Percentiles rank a stretch among this genome's conserved stretches.
These are phyloP conservation scores for Bolinopsis microptera DNA, from an alignment of 37 sponge, comb jelly and placozoan species.

Conservation along the genomic window DNA sequence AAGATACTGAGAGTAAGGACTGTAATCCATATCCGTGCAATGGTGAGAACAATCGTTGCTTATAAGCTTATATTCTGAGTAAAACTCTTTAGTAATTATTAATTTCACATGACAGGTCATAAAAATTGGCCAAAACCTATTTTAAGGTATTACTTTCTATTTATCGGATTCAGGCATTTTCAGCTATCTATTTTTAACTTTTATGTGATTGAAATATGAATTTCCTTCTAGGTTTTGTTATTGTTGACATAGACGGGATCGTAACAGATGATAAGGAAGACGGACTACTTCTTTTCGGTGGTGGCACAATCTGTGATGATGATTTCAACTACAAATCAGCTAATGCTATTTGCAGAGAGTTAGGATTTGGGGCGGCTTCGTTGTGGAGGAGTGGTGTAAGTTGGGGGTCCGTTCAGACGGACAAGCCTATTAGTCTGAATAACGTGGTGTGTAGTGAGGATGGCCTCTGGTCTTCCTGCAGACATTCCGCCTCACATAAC, in stretches of 20 bases:
- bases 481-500: neutral
- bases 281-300: neutral
- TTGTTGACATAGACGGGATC: neutral
- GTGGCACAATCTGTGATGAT: conserved; percentile 12
- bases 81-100: no score
- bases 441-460: neutral
- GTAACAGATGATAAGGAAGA: neutral
- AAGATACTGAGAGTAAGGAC: neutral
- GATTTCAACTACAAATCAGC: neutral
- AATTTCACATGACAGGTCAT: no score
- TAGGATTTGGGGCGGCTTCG: neutral
- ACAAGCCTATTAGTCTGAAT: neutral
- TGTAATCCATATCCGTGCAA: neutral
- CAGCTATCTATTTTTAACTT: neutral
- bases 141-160: neutral
- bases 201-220: no score
- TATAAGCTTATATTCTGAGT: neutral
- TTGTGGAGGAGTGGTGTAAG: neutral
- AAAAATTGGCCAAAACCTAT: no score
- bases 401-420: neutral
- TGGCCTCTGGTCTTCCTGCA: neutral
- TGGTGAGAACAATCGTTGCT: neutral
- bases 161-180: neutral
- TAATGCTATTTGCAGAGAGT: neutral
- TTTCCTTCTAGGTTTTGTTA: neutral